Base-by-base conservation (phyloP, 1,140 invertebrate genomes). In the Idris sp. region DNA sequence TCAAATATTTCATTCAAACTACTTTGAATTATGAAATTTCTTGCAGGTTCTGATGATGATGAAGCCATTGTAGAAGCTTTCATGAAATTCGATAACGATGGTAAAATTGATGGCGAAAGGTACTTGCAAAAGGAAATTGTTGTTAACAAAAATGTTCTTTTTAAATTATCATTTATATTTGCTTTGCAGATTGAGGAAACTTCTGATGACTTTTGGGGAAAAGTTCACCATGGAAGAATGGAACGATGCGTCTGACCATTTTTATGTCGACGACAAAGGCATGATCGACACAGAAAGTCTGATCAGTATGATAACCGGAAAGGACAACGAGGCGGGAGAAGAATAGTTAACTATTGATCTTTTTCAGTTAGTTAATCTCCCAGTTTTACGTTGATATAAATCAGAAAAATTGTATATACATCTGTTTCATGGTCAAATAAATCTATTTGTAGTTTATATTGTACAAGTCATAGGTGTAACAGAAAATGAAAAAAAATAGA, bases 51-150 rank as follows among this genome's bases (percentile, higher is more conserved):
- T 77, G 97, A 99, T 88, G 96, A 98, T 59, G 97, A 99, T 84
- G 95, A 97, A 46, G 94, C 96, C 78, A 94, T 99, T 81, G 93
- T 96, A 86, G 93, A 93, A 84, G 97, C 97, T 80, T 99, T 99
- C 92, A 94, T 93, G 87, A 94, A 96, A 89, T 99, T 98, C 90
- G 97, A 99, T 87, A 92, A 94, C 22, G 53, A 93, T 68, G 95
- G 95, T 86, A 92, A 92, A 89, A 96, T 96, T 86, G 92, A 96
- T 88, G 92, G 93, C 74, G 94, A 96, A 85, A 93, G 88, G 91
- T 92, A 86, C 8, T 40, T 36, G 7, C 16, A 16, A 13, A 4
- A 35, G 10, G 4, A 25, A 30, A 30, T 11, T 26, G n/a, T n/a
- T n/a, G n/a, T n/a, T n/a, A n/a, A n/a, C n/a, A n/a, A n/a, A n/a